These are phyloP conservation scores for Muscicapa adusta DNA, from an alignment of 2,113 vertebrate genomes.

Conservation along the genomic window DNA sequence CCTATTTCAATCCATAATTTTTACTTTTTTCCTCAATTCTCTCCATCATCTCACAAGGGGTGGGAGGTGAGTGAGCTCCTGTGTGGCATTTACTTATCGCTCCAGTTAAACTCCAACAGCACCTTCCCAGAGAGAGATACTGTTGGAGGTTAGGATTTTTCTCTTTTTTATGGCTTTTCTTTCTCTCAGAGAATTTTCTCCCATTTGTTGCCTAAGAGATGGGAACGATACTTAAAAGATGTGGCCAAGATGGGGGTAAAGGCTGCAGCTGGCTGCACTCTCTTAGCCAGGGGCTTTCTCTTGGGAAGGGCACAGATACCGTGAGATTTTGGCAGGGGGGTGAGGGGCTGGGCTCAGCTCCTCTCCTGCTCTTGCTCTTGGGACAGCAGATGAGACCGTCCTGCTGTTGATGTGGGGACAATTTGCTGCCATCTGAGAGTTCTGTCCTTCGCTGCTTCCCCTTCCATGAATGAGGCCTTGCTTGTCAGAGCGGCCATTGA, in stretches of 20 bases:
- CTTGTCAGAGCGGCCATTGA: too few species aligned
- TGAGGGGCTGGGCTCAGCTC: too few species aligned
- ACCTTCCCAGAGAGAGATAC: neutral
- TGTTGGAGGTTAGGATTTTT: neutral
- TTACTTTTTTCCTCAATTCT: neutral
- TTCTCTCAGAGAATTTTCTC: neutral
- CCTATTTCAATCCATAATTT: too few species aligned
- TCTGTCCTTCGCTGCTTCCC: neutral
- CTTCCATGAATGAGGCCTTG: neutral
- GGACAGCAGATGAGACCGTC: too few species aligned
- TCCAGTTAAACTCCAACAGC: neutral
- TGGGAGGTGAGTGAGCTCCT: neutral
- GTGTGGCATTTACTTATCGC: neutral
- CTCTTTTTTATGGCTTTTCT: neutral
- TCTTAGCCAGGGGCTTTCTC: neutral
- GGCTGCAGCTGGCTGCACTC: neutral
- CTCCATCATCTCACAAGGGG: neutral
- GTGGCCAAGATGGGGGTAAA: neutral
- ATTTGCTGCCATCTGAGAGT: accelerated
- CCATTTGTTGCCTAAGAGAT: neutral
- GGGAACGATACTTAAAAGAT: neutral
- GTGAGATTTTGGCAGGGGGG: too few species aligned
- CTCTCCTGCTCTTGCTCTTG: too few species aligned
- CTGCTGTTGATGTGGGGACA: neutral
- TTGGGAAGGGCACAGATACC: too few species aligned